Percentiles rank a stretch among this genome's conserved stretches.
Evolutionary conservation across 1,140 invertebrate species (phyloP).

Genomic region (Pseudobourletiella spinata): DNA sequence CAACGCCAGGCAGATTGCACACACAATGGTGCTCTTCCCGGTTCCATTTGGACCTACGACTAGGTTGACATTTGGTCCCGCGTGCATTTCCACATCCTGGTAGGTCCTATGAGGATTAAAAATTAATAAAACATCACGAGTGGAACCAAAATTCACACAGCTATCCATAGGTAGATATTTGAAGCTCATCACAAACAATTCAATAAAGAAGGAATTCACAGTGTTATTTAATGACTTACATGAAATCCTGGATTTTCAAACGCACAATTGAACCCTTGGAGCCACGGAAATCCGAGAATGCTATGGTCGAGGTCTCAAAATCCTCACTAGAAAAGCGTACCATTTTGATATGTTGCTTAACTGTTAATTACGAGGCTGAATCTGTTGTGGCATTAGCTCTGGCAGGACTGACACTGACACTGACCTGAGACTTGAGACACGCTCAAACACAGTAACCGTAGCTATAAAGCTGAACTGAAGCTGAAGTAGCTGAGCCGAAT

Average conservation of each 20-base stretch:
- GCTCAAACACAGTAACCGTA: no score
- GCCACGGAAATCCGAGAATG: no score
- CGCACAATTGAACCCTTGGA: constrained; percentile 24
- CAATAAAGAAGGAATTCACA: not conserved
- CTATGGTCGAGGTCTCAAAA: no score
- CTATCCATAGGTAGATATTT: not conserved
- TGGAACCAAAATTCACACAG: not conserved
- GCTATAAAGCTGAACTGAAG: no score
- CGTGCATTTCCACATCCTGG: constrained; percentile 25
- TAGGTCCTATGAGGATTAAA: constrained; percentile 29
- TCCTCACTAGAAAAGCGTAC: no score
- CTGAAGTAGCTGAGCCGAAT: no score
- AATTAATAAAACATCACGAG: not conserved
- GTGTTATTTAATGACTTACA: constrained; percentile 11
- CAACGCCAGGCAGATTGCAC: constrained; percentile 84
- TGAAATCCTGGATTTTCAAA: constrained; percentile 23
- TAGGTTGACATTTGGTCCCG: constrained; percentile 32
- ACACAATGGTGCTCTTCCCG: constrained; percentile 92
- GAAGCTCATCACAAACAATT: not conserved
- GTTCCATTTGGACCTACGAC: constrained; percentile 29
- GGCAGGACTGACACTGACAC: no score
- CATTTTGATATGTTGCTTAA: no score
- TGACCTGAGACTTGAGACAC: no score
- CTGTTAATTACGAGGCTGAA: no score
- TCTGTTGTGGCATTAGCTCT: no score